phyloP scores from a whole-genome alignment of 2,888 invertebrate species.

The Epinotia ramella region DNA sequence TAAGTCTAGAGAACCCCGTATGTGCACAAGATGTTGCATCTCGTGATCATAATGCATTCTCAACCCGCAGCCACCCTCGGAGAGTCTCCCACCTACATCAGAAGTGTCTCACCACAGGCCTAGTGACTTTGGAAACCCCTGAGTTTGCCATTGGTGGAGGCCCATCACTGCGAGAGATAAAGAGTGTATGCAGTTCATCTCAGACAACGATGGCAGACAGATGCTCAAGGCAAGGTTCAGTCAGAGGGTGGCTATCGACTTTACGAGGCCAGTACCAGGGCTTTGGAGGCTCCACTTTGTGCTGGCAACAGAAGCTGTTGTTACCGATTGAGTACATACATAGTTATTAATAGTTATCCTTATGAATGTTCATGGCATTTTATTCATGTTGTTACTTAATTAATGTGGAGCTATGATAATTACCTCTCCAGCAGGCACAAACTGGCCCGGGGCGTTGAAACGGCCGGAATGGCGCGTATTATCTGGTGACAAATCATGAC shows the following conservation, averaged over 20 bases:
- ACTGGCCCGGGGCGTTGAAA: constrained; percentile 66
- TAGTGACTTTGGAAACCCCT: constrained; percentile 41
- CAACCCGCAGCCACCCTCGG: constrained; percentile 69
- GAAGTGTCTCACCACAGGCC: constrained; percentile 58
- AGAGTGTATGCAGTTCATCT: constrained; percentile 52
- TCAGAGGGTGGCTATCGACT: constrained; percentile 74
- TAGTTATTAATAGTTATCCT: constrained; percentile 3
- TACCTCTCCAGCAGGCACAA: constrained; percentile 66
- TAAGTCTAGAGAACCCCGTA: constrained; percentile 80
- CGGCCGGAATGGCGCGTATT: constrained; percentile 68
- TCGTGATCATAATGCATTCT: constrained; percentile 77
- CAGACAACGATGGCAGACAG: constrained; percentile 59
- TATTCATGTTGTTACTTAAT: constrained; percentile 20
- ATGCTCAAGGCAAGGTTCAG: constrained; percentile 60
- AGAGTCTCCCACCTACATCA: constrained; percentile 62
- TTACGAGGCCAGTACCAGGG: constrained; percentile 66
- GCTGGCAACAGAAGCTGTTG: constrained; percentile 68
- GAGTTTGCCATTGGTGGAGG: constrained; percentile 57
- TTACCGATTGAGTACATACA: constrained; percentile 41
- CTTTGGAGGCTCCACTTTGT: constrained; percentile 60
- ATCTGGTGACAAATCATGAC: constrained; percentile 47
- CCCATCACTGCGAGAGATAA: constrained; percentile 60
- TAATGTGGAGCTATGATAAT: constrained; percentile 45
- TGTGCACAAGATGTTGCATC: constrained; percentile 65
- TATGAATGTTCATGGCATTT: constrained; percentile 6